Conservation (phyloP, 2,113 vertebrate genomes). For the Clarias gariepinus region DNA sequence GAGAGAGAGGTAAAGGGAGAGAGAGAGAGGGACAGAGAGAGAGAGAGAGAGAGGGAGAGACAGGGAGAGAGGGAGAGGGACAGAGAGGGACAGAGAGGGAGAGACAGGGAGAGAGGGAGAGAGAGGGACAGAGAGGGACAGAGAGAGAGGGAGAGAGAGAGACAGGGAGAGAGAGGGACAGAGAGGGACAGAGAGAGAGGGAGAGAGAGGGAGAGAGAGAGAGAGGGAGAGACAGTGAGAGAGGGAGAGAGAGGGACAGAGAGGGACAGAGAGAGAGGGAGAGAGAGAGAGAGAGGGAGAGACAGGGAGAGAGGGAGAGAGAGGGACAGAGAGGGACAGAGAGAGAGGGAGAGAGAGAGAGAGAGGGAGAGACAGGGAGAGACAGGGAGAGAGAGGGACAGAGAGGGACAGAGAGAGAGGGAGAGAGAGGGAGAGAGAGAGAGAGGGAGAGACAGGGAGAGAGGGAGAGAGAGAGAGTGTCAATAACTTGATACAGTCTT, state of each 20-base stretch:
- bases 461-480: neutral
- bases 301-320: no score
- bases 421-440: no score
- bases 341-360: no score
- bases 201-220: slow-evolving; percentile 3
- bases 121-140: neutral
- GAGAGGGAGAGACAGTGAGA: neutral
- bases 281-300: neutral
- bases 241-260: no score
- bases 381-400: no score
- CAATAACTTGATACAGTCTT: neutral
- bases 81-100: neutral
- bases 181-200: neutral
- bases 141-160: neutral
- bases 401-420: no score
- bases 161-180: neutral
- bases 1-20: neutral
- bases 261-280: no score
- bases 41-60: neutral
- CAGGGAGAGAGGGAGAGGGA: neutral
- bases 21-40: no score
- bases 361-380: no score
- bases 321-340: no score
- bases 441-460: no score
- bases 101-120: slow-evolving; percentile 12